phyloP scores from a whole-genome alignment of 2,113 vertebrate species.

The Rynchops niger region DNA sequence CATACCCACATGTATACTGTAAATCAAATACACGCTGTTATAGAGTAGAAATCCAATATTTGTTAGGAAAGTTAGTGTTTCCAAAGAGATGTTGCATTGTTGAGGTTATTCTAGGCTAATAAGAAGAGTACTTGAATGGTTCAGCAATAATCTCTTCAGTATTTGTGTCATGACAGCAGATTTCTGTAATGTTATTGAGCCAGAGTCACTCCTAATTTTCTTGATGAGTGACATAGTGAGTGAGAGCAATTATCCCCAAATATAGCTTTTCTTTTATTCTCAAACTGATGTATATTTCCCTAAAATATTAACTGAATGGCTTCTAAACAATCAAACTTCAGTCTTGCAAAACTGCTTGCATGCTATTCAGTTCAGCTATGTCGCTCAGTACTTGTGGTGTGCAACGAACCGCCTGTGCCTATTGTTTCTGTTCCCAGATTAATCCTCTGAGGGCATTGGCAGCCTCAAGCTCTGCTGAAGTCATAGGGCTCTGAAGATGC shows the following conservation, averaged over 20 bases:
- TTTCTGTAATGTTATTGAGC: neutral
- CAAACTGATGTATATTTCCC: neutral
- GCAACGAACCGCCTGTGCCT: neutral
- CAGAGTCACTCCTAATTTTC: neutral
- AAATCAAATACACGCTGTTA: neutral
- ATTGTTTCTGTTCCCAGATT: conserved; percentile 9
- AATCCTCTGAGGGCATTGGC: neutral
- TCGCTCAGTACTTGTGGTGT: neutral
- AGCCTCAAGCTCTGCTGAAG: neutral
- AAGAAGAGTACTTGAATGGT: neutral
- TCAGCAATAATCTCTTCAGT: neutral
- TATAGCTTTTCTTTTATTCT: conserved; percentile 1
- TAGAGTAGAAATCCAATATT: neutral
- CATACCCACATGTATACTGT: neutral
- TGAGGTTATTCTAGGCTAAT: conserved; percentile 3
- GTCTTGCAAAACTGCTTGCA: neutral
- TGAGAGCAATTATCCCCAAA: conserved; percentile 2
- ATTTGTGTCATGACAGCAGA: neutral
- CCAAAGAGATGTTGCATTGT: neutral
- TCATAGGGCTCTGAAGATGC: neutral
- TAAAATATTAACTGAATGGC: neutral
- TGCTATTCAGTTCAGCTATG: neutral
- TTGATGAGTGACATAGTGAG: neutral
- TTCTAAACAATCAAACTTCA: neutral
- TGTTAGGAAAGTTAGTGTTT: conserved; percentile 8